phyloP scores from a whole-genome alignment of 2,888 invertebrate genomes.

The Lasioglossum zephyrum region DNA sequence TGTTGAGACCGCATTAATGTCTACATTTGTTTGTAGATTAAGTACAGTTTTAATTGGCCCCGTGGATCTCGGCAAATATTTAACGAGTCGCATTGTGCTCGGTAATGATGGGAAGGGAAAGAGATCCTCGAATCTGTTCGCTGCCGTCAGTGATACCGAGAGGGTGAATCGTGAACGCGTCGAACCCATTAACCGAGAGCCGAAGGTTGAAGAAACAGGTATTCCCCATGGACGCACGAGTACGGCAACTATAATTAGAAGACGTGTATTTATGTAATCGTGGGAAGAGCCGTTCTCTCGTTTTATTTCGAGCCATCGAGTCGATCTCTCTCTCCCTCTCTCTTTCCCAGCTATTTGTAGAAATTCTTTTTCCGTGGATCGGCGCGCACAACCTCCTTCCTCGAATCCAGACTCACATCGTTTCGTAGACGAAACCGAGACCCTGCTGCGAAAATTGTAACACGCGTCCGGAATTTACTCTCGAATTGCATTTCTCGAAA shows the following conservation, averaged over 20 bases:
- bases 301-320: constrained; percentile 20
- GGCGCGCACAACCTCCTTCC: neutral
- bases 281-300: constrained; percentile 18
- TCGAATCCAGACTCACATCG: neutral
- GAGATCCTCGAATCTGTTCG: neutral
- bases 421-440: neutral
- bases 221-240: constrained; percentile 21
- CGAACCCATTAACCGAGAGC: constrained; percentile 1
- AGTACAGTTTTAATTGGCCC: neutral
- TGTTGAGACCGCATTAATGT: neutral
- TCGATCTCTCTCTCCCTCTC: neutral
- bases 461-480: neutral
- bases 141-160: neutral
- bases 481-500: neutral
- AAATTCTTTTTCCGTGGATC: constrained; percentile 12
- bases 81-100: neutral
- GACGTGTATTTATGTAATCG: constrained; percentile 8
- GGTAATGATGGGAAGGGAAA: constrained; percentile 1
- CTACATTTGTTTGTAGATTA: constrained; percentile 1
- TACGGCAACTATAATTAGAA: constrained; percentile 14
- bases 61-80: neutral
- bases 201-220: constrained; percentile 18
- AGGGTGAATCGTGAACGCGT: neutral
- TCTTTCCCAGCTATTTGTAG: constrained; percentile 4
- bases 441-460: neutral